These are phyloP conservation scores for Phoeniculus purpureus DNA, from an alignment of 2,797 vertebrate genomes.

Conservation along the genomic window DNA sequence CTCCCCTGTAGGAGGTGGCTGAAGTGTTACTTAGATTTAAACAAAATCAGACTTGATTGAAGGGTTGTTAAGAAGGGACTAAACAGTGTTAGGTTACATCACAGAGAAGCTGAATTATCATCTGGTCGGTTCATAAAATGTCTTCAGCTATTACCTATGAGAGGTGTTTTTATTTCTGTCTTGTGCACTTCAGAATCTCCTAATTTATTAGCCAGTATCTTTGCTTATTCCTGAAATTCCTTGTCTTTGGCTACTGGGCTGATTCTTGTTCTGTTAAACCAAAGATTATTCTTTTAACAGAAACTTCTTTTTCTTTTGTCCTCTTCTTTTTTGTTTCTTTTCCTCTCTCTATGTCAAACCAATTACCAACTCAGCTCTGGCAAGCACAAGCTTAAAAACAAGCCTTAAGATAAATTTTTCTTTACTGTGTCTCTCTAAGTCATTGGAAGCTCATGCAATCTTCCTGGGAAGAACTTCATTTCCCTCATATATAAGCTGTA, in stretches of 20 bases:
- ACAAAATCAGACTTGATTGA: slow-evolving; percentile 48
- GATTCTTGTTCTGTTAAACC: neutral
- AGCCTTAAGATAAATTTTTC: neutral
- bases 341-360: neutral
- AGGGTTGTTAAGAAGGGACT: slow-evolving; percentile 56
- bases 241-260: neutral
- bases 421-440: neutral
- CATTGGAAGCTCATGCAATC: neutral
- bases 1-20: slow-evolving; percentile 55
- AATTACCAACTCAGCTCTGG: neutral
- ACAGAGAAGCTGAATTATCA: slow-evolving; percentile 35
- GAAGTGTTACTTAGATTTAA: slow-evolving; percentile 53
- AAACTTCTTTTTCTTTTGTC: neutral
- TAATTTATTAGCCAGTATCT: neutral
- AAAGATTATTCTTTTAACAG: neutral
- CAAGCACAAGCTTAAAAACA: neutral
- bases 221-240: neutral
- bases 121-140: neutral
- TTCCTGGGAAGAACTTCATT: neutral
- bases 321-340: neutral
- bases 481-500: neutral
- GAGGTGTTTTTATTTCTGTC: neutral
- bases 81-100: slow-evolving; percentile 36
- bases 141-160: neutral
- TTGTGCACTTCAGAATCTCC: neutral